Evolutionary conservation across 2,888 invertebrate genomes (phyloP).

Genomic region (Vandiemenella viatica): DNA sequence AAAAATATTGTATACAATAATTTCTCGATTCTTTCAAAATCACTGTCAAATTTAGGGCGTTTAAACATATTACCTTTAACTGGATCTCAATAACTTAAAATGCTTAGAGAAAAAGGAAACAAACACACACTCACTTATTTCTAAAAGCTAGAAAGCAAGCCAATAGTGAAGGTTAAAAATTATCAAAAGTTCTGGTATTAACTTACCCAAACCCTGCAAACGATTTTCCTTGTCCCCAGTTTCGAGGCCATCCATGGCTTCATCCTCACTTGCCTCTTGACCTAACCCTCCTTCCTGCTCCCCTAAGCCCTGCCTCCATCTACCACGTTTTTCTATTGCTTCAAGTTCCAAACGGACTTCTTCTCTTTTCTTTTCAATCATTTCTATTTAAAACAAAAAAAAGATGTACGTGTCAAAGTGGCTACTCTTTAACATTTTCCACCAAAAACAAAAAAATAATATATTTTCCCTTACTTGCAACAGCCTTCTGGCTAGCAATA

Average conservation of each 20-base stretch:
- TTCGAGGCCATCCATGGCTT: slow-evolving; percentile 8
- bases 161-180: neutral
- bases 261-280: slow-evolving; percentile 9
- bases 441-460: too few species aligned
- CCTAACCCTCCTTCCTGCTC: slow-evolving; percentile 13
- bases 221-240: slow-evolving; percentile 14
- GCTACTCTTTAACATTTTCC: too few species aligned
- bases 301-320: slow-evolving; percentile 16
- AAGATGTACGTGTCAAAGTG: too few species aligned
- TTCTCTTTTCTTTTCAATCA: slow-evolving; percentile 44
- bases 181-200: neutral
- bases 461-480: slow-evolving; percentile 56
- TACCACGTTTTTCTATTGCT: slow-evolving; percentile 35
- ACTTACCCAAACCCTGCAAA: slow-evolving; percentile 8
- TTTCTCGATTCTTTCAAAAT: too few species aligned
- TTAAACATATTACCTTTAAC: too few species aligned
- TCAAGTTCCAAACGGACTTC: slow-evolving; percentile 47
- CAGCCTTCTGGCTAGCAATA: slow-evolving; percentile 41
- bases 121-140: too few species aligned
- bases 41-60: too few species aligned
- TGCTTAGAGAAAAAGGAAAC: too few species aligned
- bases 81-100: too few species aligned
- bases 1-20: too few species aligned
- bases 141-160: neutral
- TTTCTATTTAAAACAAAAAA: slow-evolving; percentile 30